Conservation (phyloP, 2,888 invertebrate species). For the Epirrita christyi region DNA sequence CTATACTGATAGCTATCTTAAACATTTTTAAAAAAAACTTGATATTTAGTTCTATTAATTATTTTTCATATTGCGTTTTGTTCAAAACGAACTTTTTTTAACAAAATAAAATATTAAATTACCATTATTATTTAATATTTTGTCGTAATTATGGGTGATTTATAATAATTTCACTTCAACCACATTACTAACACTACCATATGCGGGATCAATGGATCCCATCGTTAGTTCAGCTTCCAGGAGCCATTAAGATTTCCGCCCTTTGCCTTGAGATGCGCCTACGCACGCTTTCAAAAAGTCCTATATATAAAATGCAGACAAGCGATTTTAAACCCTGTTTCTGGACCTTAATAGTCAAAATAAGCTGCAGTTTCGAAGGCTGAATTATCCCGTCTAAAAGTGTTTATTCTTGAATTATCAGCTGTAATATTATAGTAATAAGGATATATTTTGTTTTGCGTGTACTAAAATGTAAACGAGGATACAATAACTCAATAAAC, state of each 20-base stretch:
- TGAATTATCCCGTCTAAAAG: slow-evolving; percentile 14
- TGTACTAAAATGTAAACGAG: slow-evolving; percentile 25
- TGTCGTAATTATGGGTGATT: slow-evolving; percentile 25
- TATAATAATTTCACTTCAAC: slow-evolving; percentile 27
- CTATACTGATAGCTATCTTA: no score
- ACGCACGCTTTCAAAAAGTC: slow-evolving; percentile 45
- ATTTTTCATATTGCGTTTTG: no score
- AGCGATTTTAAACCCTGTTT: slow-evolving; percentile 41
- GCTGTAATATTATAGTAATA: slow-evolving; percentile 33
- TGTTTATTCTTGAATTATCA: slow-evolving; percentile 32
- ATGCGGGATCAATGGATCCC: slow-evolving; percentile 74
- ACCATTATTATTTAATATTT: no score
- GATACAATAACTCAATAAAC: slow-evolving; percentile 12
- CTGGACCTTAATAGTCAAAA: not conserved
- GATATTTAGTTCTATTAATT: no score
- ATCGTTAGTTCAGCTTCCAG: slow-evolving; percentile 81
- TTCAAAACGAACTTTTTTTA: no score
- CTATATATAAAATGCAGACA: slow-evolving; percentile 33
- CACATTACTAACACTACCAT: slow-evolving; percentile 34
- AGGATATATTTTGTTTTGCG: slow-evolving; percentile 35
- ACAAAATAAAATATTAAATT: no score
- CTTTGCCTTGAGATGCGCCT: slow-evolving; percentile 57
- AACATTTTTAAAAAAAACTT: no score
- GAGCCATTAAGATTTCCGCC: slow-evolving; percentile 84
- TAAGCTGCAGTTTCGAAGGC: slow-evolving; percentile 2